phyloP scores from a whole-genome alignment of 2,113 vertebrate genomes.

The Limanda limanda region DNA sequence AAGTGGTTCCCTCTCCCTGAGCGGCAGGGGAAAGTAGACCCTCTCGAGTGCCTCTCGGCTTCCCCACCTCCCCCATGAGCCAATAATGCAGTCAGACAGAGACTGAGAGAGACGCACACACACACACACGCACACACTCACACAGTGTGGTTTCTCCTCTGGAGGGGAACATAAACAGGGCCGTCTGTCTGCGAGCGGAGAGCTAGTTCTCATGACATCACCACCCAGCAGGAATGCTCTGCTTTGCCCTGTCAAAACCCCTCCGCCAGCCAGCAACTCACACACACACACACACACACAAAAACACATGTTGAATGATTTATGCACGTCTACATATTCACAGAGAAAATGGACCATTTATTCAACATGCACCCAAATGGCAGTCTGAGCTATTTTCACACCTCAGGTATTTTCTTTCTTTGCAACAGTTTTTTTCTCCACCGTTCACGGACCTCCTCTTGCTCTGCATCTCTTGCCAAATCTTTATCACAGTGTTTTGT shows the following conservation, averaged over 20 bases:
- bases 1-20: conserved; percentile 77
- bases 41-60: conserved; percentile 76
- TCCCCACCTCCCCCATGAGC: conserved; percentile 74
- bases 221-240: conserved; percentile 84
- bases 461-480: conserved; percentile 28
- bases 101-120: conserved; percentile 13
- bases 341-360: conserved; percentile 45
- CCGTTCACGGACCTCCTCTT: conserved; percentile 20
- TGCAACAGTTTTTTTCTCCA: conserved; percentile 37
- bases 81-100: conserved; percentile 67
- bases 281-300: conserved; percentile 17
- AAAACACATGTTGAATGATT: conserved; percentile 55
- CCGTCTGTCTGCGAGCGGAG: conserved; percentile 81
- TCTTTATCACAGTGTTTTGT: conserved; percentile 35
- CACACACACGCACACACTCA: conserved; percentile 42
- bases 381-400: conserved; percentile 34
- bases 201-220: conserved; percentile 89
- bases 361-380: conserved; percentile 32
- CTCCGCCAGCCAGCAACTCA: conserved; percentile 57
- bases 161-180: conserved; percentile 85
- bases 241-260: conserved; percentile 80
- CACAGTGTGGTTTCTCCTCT: conserved; percentile 79
- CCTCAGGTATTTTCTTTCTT: conserved; percentile 23
- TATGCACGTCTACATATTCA: conserved; percentile 65
- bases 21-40: conserved; percentile 76